A percentile compares a stretch with the other conserved stretches of the same genome.
Conservation (phyloP, 2,797 vertebrate species). For the Scolopax bukidnonensis region DNA sequence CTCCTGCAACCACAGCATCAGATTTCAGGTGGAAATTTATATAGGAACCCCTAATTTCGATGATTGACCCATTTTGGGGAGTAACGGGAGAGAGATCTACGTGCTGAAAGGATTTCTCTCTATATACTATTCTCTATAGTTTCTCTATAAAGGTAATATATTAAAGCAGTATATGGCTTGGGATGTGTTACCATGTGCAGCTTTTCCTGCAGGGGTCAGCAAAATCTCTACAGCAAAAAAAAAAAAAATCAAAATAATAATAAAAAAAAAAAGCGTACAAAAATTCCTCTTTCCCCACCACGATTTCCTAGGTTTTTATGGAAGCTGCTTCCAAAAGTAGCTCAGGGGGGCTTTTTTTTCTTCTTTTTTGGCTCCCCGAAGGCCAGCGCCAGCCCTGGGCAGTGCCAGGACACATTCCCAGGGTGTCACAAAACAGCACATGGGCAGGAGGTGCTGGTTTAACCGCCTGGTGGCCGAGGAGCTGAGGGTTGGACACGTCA, state of each 20-base stretch:
- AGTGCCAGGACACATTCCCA: background rate
- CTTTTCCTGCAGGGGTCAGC: background rate
- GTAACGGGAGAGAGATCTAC: background rate
- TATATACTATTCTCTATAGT: too few relatives aligned
- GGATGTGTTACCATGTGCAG: background rate
- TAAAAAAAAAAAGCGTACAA: rapidly evolving
- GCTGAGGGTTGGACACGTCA: background rate
- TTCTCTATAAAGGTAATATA: background rate
- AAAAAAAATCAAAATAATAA: too few relatives aligned
- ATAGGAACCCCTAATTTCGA: background rate
- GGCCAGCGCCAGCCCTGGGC: background rate
- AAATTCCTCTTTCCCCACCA: rapidly evolving
- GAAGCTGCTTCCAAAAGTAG: background rate
- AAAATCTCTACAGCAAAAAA: background rate
- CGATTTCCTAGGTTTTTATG: rapidly evolving
- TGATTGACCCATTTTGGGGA: rapidly evolving
- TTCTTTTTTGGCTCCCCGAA: background rate
- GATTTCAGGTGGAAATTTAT: too few relatives aligned
- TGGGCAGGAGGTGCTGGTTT: background rate
- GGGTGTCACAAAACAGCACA: background rate
- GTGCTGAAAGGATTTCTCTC: background rate
- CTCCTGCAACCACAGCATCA: rapidly evolving
- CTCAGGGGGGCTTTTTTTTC: background rate
- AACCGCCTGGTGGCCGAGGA: background rate
- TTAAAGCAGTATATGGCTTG: background rate